A percentile compares a stretch with the other conserved stretches of the same genome.
Conservation (phyloP, 2,113 vertebrate genomes). For the Pachypanchax playfairii region DNA sequence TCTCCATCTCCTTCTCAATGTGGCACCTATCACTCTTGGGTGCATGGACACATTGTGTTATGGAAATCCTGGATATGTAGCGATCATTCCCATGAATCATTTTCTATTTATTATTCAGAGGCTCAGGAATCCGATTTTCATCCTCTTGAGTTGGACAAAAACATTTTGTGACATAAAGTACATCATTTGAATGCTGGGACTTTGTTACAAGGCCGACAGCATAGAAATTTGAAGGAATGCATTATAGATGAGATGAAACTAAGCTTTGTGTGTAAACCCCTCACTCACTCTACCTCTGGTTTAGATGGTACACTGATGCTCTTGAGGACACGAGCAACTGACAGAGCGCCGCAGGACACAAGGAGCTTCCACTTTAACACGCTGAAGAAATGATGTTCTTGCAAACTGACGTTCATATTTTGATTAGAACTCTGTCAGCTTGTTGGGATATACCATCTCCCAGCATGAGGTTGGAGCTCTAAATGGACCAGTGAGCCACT, state of each 20-base stretch:
- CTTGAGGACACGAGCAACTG: slow-evolving; percentile 30
- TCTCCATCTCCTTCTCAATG: slow-evolving; percentile 77
- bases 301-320: slow-evolving; percentile 6
- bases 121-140: slow-evolving; percentile 67
- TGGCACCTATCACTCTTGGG: slow-evolving; percentile 78
- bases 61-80: slow-evolving; percentile 70
- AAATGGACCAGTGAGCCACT: slow-evolving; percentile 74
- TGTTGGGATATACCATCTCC: slow-evolving; percentile 57
- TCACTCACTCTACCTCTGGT: not conserved
- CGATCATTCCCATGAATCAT: slow-evolving; percentile 76
- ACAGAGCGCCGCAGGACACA: slow-evolving; percentile 40
- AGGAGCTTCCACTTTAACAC: slow-evolving; percentile 51
- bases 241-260: slow-evolving; percentile 11
- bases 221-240: slow-evolving; percentile 13
- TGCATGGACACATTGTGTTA: slow-evolving; percentile 71
- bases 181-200: slow-evolving; percentile 46
- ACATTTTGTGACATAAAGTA: slow-evolving; percentile 51
- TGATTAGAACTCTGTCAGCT: slow-evolving; percentile 42
- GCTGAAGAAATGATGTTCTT: slow-evolving; percentile 42
- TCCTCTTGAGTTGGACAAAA: slow-evolving; percentile 72
- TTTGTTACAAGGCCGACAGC: slow-evolving; percentile 27
- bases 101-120: slow-evolving; percentile 75
- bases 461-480: slow-evolving; percentile 53
- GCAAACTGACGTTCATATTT: slow-evolving; percentile 58
- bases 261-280: slow-evolving; percentile 5